Percentiles rank a stretch among this genome's conserved stretches.
Evolutionary conservation across 2,113 vertebrate genomes (phyloP).

Genomic region (Bostrychus sinensis): DNA sequence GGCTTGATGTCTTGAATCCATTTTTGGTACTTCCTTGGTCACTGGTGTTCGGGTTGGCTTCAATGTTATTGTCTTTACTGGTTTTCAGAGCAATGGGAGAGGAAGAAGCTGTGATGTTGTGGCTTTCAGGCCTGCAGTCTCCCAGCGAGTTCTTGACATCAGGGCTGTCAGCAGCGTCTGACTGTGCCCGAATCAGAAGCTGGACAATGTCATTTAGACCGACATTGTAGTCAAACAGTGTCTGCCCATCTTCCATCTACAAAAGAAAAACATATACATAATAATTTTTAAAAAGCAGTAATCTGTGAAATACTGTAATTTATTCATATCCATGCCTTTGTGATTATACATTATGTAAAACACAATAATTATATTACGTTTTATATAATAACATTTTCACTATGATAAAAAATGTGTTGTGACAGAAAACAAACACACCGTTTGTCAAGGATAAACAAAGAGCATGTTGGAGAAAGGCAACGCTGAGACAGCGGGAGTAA

Average conservation of each 20-base stretch:
- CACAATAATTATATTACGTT: too few species aligned
- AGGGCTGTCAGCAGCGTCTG: constrained; percentile 84
- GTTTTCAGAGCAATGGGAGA: constrained; percentile 54
- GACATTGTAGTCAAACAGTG: constrained; percentile 97
- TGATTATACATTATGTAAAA: too few species aligned
- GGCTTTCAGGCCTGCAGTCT: constrained; percentile 45
- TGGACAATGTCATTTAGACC: constrained; percentile 98
- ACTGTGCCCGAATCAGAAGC: constrained; percentile 92
- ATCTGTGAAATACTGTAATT: too few species aligned
- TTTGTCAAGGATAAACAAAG: constrained; percentile 62
- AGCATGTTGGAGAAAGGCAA: constrained; percentile 28
- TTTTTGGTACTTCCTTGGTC: constrained; percentile 81
- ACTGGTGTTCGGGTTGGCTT: constrained; percentile 61
- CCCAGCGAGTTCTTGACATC: constrained; percentile 69
- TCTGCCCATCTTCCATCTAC: constrained; percentile 98
- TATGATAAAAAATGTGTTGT: constrained; percentile 18
- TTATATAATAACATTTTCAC: constrained; percentile 4
- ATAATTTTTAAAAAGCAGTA: too few species aligned
- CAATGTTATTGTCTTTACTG: constrained; percentile 58
- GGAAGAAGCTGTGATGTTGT: constrained; percentile 48
- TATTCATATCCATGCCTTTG: too few species aligned
- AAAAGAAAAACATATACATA: constrained; percentile 16
- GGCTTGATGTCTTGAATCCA: constrained; percentile 78
- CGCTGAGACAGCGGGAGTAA: constrained; percentile 12
- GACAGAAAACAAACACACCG: constrained; percentile 35